Conservation (phyloP, 2,888 invertebrate genomes). For the Epinotia brunnichana region DNA sequence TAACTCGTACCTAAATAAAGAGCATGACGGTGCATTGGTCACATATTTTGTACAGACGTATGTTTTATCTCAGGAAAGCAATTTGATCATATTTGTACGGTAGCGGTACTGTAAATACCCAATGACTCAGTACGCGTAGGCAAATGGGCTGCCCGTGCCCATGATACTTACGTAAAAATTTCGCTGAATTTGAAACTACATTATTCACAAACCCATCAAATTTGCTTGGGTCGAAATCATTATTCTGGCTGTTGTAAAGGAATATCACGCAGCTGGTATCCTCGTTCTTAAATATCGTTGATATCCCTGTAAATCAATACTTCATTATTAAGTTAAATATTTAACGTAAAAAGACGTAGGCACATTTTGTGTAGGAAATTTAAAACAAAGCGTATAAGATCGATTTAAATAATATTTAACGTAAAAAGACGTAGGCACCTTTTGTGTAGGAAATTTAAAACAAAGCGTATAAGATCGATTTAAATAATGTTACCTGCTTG, state of each 20-base stretch:
- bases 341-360: background rate
- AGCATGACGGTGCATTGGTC: too few species aligned
- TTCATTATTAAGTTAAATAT: background rate
- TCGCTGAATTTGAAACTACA: conserved; percentile 64
- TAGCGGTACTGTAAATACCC: background rate
- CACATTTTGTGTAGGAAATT: background rate
- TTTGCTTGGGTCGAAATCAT: conserved; percentile 55
- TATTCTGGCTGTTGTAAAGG: conserved; percentile 65
- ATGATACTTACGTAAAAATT: conserved; percentile 70
- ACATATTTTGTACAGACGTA: too few species aligned
- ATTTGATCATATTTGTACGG: background rate
- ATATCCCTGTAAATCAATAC: conserved; percentile 63
- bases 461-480: conserved; percentile 1
- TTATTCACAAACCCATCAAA: conserved; percentile 69
- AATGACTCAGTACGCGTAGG: background rate
- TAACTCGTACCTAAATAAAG: too few species aligned
- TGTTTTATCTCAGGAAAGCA: too few species aligned
- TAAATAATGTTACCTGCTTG: conserved; percentile 62
- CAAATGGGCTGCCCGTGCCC: background rate
- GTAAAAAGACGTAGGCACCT: background rate
- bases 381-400: background rate
- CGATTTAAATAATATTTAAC: background rate
- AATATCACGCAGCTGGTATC: conserved; percentile 76
- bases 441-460: background rate
- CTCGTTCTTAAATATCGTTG: conserved; percentile 68